Conservation (phyloP, 2,113 vertebrate species). For the Athene noctua region DNA sequence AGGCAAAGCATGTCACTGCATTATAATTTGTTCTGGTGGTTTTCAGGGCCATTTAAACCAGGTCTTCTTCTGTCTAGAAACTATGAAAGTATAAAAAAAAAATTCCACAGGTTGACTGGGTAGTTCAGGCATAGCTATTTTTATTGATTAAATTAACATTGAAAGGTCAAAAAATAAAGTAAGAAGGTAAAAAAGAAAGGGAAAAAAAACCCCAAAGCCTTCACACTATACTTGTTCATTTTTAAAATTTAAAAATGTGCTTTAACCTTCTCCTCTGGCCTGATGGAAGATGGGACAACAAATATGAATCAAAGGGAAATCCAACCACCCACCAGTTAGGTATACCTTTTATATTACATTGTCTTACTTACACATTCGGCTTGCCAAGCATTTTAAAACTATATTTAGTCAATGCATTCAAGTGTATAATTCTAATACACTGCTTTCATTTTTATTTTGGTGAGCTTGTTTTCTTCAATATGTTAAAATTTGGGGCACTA, state of each 20-base stretch:
- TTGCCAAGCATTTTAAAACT: not conserved
- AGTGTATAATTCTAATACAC: not conserved
- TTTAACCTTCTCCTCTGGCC: not conserved
- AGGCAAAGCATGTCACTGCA: not conserved
- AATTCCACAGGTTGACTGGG: not conserved
- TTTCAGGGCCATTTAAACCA: not conserved
- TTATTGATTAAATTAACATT: not conserved
- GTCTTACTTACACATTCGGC: not conserved
- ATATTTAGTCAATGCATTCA: not conserved
- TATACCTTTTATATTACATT: not conserved
- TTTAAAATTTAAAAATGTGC: not conserved
- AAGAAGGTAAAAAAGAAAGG: fast-evolving
- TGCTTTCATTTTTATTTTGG: not conserved
- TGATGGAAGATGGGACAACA: not conserved
- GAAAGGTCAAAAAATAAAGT: not conserved
- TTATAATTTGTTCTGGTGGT: not conserved
- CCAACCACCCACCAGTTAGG: not conserved
- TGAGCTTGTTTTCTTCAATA: not conserved
- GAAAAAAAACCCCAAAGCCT: not conserved
- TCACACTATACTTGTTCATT: not conserved
- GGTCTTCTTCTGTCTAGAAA: not conserved
- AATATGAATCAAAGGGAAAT: not conserved
- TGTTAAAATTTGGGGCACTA: not conserved
- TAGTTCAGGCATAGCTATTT: not conserved
- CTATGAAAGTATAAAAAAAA: not conserved